Conservation (phyloP, 2,888 invertebrate species). For the Epinotia ramella region DNA sequence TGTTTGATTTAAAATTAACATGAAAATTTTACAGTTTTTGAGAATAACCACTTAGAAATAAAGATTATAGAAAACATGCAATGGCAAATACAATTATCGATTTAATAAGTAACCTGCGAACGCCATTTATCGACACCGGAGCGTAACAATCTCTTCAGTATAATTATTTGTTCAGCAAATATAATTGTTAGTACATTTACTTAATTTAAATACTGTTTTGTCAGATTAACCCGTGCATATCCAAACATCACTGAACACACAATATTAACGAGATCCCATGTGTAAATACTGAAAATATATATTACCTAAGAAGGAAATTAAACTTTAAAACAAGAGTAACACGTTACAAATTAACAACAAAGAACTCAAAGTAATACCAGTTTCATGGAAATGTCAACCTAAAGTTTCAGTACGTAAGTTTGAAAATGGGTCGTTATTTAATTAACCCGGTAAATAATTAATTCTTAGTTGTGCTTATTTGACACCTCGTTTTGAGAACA, state of each 20-base stretch:
- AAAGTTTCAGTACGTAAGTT: neutral
- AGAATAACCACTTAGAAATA: too few relatives aligned
- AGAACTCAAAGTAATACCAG: neutral
- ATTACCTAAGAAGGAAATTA: conserved; percentile 47
- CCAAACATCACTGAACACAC: conserved; percentile 14
- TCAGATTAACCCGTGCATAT: conserved; percentile 13
- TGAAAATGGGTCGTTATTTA: neutral
- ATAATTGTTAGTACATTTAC: neutral
- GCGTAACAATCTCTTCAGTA: too few relatives aligned
- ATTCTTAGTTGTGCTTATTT: conserved; percentile 11
- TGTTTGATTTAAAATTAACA: too few relatives aligned
- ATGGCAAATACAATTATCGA: too few relatives aligned
- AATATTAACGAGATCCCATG: conserved; percentile 18
- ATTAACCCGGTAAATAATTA: neutral
- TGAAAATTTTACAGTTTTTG: too few relatives aligned
- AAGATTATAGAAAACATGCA: too few relatives aligned
- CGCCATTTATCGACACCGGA: too few relatives aligned
- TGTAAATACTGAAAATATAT: conserved; percentile 51
- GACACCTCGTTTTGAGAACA: neutral
- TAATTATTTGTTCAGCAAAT: neutral
- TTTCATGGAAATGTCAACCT: neutral
- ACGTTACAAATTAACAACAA: conserved; percentile 6
- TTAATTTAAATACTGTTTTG: conserved; percentile 4
- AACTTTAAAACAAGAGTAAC: neutral
- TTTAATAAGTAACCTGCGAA: too few relatives aligned